Conservation (phyloP, 2,888 invertebrate species). For the Agrotis exclamationis region DNA sequence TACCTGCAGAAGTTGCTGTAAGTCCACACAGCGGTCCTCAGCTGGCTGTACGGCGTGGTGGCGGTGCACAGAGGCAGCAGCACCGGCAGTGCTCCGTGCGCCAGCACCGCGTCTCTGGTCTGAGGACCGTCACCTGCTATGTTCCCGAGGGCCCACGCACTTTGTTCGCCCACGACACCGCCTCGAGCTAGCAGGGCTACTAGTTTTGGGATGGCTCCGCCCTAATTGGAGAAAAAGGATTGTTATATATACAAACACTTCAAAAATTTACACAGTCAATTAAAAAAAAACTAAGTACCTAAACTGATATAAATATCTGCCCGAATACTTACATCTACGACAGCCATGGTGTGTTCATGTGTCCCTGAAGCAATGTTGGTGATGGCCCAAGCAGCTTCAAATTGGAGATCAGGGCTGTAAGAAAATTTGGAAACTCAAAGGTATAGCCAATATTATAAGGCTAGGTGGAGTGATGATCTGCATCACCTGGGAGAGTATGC, state of each 20-base stretch:
- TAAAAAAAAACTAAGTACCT: too few relatives aligned
- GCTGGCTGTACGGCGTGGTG: constrained; percentile 90
- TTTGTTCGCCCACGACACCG: constrained; percentile 96
- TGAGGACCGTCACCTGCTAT: constrained; percentile 97
- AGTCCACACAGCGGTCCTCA: constrained; percentile 97
- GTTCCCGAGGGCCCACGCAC: constrained; percentile 99
- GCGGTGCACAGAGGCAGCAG: constrained; percentile 92
- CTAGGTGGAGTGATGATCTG: neutral
- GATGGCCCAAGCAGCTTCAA: constrained; percentile 99
- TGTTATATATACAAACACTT: too few relatives aligned
- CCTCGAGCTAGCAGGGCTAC: constrained; percentile 94
- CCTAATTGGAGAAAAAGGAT: constrained; percentile 78
- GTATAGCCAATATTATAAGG: neutral
- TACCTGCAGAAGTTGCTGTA: constrained; percentile 97
- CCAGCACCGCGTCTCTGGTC: constrained; percentile 96
- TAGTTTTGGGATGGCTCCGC: constrained; percentile 96
- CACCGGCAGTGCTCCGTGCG: constrained; percentile 92
- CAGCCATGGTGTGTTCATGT: constrained; percentile 96
- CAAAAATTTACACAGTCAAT: too few relatives aligned
- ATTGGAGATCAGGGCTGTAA: constrained; percentile 94
- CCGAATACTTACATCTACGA: constrained; percentile 91
- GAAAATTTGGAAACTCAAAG: too few relatives aligned
- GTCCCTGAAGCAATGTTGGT: constrained; percentile 99
- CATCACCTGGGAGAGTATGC: too few relatives aligned
- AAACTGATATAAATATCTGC: too few relatives aligned